Conservation (phyloP, 2,113 vertebrate species). For the Bos taurus region DNA sequence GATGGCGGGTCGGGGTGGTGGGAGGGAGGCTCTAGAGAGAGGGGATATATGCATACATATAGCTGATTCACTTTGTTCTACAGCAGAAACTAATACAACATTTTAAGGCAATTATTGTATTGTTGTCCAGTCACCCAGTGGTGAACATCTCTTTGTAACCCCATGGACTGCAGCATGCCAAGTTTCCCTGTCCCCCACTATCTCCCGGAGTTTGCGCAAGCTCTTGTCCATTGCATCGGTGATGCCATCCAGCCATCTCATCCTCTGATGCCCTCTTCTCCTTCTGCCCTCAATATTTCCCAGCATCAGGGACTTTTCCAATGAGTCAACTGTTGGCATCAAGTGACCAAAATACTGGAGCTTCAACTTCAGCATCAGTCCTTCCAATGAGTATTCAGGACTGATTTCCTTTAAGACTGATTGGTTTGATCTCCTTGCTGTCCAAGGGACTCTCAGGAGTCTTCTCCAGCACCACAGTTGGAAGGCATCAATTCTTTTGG, state of each 20-base stretch:
- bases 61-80: neutral
- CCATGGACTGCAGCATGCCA: neutral
- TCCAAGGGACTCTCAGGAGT: neutral
- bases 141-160: neutral
- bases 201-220: neutral
- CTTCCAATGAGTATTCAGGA: neutral
- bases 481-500: neutral
- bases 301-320: neutral
- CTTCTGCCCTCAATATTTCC: neutral
- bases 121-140: neutral
- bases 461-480: neutral
- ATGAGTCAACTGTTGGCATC: neutral
- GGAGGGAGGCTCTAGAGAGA: neutral
- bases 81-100: neutral
- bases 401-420: neutral
- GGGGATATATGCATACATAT: neutral
- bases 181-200: neutral
- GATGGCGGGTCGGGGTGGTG: rapidly evolving
- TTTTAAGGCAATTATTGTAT: neutral
- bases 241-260: neutral
- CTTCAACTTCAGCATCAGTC: neutral
- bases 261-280: neutral
- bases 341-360: neutral
- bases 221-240: neutral
- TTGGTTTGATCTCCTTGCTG: neutral